Conservation (phyloP, 2,888 invertebrate species). For the Cyclophora punctaria region DNA sequence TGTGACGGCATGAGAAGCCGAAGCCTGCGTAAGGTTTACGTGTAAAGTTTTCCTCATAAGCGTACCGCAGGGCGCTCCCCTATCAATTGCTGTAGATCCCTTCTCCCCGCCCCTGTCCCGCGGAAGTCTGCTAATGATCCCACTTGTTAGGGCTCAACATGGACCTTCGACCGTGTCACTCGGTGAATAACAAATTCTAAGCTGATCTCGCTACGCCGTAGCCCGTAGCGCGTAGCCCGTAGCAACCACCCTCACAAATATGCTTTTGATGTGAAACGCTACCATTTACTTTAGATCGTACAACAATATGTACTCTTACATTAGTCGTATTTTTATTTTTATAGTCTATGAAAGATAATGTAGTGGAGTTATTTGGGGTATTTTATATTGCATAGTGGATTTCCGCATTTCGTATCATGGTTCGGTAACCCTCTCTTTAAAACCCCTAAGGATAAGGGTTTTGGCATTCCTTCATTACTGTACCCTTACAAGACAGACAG, state of each 20-base stretch:
- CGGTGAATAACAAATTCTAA: constrained; percentile 70
- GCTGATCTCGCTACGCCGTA: constrained; percentile 49
- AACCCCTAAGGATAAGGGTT: no score
- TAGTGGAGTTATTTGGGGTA: no score
- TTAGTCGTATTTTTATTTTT: no score
- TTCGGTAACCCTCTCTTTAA: no score
- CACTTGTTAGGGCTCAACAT: constrained; percentile 71
- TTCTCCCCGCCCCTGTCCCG: constrained; percentile 27
- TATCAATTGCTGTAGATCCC: constrained; percentile 57
- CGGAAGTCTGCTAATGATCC: constrained; percentile 62
- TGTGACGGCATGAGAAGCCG: constrained; percentile 18
- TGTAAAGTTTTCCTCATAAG: constrained; percentile 69
- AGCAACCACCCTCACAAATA: constrained; percentile 21
- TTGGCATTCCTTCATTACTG: no score
- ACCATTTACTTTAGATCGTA: no score
- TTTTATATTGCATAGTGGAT: no score
- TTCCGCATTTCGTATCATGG: no score
- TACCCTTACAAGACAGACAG: no score
- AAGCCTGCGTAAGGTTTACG: constrained; percentile 39
- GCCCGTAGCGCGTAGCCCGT: constrained; percentile 26
- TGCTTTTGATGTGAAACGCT: constrained; percentile 27
- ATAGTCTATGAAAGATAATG: no score
- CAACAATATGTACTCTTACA: no score
- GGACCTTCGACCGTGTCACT: constrained; percentile 67
- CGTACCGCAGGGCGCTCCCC: constrained; percentile 65